Evolutionary conservation across 2,888 invertebrate genomes (phyloP).

Genomic region (Caenorhabditis uteleia): DNA sequence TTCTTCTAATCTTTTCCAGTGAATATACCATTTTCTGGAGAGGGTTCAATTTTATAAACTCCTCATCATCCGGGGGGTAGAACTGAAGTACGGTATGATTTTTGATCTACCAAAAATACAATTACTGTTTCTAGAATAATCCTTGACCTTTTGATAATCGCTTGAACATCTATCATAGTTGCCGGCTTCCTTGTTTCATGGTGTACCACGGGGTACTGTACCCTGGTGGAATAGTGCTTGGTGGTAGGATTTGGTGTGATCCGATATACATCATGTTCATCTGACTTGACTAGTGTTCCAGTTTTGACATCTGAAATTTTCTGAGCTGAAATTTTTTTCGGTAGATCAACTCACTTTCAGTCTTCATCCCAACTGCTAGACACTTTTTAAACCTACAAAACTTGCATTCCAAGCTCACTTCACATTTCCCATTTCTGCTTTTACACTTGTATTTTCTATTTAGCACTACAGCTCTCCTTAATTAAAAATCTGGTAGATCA

Average conservation of each 20-base stretch:
- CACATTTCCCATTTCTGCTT: too few species aligned
- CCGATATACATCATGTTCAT: background rate
- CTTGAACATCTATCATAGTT: conserved; percentile 6
- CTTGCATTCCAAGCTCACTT: conserved; percentile 4
- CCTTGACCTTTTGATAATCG: conserved; percentile 8
- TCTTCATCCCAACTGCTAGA: conserved; percentile 1
- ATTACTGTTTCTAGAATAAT: conserved; percentile 14
- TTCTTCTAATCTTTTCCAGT: background rate
- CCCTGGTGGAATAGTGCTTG: too few species aligned
- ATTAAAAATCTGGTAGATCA: too few species aligned
- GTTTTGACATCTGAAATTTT: background rate
- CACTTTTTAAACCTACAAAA: conserved; percentile 11
- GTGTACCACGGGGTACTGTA: too few species aligned
- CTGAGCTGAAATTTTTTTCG: too few species aligned
- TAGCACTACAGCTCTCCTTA: too few species aligned
- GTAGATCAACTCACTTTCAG: conserved; percentile 3
- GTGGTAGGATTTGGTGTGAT: background rate
- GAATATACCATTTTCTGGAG: conserved; percentile 9
- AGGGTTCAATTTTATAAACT: conserved; percentile 2
- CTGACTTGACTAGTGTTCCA: too few species aligned
- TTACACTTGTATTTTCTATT: too few species aligned
- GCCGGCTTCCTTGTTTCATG: too few species aligned
- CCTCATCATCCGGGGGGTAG: conserved; percentile 1
- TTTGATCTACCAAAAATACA: too few species aligned
- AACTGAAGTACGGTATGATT: too few species aligned